Evolutionary conservation across 2,797 vertebrate species (phyloP), one percentile per base, ranked within the genome.

Genomic region (Spizella passerina): DNA sequence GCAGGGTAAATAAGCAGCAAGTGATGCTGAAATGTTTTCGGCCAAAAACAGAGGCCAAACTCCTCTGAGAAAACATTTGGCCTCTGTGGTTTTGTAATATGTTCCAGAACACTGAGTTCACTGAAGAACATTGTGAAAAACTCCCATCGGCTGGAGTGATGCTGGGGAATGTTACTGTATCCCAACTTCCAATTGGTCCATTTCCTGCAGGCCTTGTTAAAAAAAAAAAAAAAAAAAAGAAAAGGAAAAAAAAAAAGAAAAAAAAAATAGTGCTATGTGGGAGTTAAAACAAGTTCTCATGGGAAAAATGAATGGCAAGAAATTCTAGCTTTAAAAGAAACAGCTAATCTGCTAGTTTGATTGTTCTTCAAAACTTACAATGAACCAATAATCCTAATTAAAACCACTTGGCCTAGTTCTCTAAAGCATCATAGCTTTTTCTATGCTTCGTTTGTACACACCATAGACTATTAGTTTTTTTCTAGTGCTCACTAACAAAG

Each of bases 371-470:
- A 98, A 98, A 98, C 96, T 97, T 98, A 98, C 88, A 94, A 97
- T 98, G 97, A 98, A 98, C 98, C 97, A 98, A 98, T 98, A 98
- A 98, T 98, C 97, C 97, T 98, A 98, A 98, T 98, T 98, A 98
- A 98, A 98, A 98, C 95, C 98, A 98, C 96, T 98, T 98, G 98
- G 97, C 97, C 97, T 98, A 96, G 96, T 98, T 98, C 97, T 97
- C 97, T 93, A 98, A 98, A 97, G 97, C 97, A 97, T 97, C 97
- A 96, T 97, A 96, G 98, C 97, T 97, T 98, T 97, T 96, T 97
- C 97, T 98, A 97, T 98, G 97, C 97, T 98, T 98, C 97, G 97
- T 97, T 98, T 98, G 97, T 98, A 96, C 96, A 98, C 97, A 98
- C 97, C 97, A 97, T 98, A 98, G 97, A 98, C 97, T 97, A 98